Evolutionary conservation across 2,888 invertebrate species (phyloP), one percentile per base, ranked within the genome.

Genomic region (Sphaerophoria taeniata): DNA sequence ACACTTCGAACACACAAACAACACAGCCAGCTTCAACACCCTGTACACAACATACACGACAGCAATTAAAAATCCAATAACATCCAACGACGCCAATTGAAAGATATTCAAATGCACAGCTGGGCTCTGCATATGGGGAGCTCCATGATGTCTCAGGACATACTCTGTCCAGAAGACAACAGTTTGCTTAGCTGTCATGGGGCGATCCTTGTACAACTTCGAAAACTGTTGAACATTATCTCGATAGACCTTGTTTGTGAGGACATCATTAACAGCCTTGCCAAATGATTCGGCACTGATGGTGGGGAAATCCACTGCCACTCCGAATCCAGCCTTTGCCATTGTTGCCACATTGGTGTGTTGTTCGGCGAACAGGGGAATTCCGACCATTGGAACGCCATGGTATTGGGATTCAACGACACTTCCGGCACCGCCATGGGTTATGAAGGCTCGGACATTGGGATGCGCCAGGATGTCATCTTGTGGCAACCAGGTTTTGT

Each of bases 351-450:
- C 95, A 89, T 96, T 96, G 0, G 95, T 94, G 87, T 95, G 95
- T 90, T 96, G 96, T 89, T 96, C 96, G 88, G 95, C 96, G 90
- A 96, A 96, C 0, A 96, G 95, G 0, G 96, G 96, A 63, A 96
- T 93, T 0, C 94, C 94, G 33, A 96, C 94, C 1, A 96, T 94
- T 0, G 96, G 96, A 0, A 95, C 95, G 4, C 95, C 96, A 89
- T 96, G 96, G 91, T 95, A 96, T 34, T 95, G 95, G 0, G 96
- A 95, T 90, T 96, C 96, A 89, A 95, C 95, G 92, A 96, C 94
- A 88, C 95, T 95, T 49, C 96, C 93, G 0, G 96, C 92, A 16
- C 96, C 96, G 16, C 90, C 87, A 16, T 87, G 88, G 4, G 88
- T 88, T 4, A 89, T 81, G 45, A 89, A 89, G 4, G 88, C 67